Conservation (phyloP, 2,888 invertebrate species). For the Catocala nupta region DNA sequence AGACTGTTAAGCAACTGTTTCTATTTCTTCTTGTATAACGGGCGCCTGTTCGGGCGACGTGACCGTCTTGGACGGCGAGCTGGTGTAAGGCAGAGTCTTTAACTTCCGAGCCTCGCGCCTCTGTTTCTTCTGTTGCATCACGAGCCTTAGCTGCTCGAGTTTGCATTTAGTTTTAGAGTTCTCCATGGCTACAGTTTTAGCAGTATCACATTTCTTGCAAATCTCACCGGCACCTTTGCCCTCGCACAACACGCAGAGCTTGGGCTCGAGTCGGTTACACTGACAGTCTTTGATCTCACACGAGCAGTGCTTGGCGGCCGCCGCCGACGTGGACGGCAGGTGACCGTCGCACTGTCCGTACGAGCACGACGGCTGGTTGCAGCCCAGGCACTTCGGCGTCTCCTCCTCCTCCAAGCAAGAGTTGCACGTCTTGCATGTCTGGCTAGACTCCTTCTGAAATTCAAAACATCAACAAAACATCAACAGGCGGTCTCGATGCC, state of each 20-base stretch:
- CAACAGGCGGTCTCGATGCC: too few relatives aligned
- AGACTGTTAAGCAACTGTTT: constrained; percentile 75
- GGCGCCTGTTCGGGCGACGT: constrained; percentile 93
- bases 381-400: constrained; percentile 62
- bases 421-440: constrained; percentile 69
- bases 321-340: constrained; percentile 49
- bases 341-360: constrained; percentile 79
- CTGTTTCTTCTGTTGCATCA: constrained; percentile 96
- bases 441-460: constrained; percentile 80
- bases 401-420: constrained; percentile 58
- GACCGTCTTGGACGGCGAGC: constrained; percentile 90
- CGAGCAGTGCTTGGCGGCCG: constrained; percentile 46
- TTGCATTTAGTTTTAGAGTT: constrained; percentile 94
- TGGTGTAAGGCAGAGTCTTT: constrained; percentile 89
- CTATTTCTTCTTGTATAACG: constrained; percentile 93
- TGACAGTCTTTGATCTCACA: constrained; percentile 61
- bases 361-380: constrained; percentile 68
- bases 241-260: constrained; percentile 61
- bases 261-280: constrained; percentile 59
- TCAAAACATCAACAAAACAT: constrained; percentile 15
- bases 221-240: constrained; percentile 57
- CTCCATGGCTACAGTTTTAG: constrained; percentile 88
- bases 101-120: constrained; percentile 92
- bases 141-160: constrained; percentile 94
- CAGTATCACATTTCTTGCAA: constrained; percentile 82